Conservation (phyloP, 1,140 invertebrate genomes). For the Aphis craccivora region DNA sequence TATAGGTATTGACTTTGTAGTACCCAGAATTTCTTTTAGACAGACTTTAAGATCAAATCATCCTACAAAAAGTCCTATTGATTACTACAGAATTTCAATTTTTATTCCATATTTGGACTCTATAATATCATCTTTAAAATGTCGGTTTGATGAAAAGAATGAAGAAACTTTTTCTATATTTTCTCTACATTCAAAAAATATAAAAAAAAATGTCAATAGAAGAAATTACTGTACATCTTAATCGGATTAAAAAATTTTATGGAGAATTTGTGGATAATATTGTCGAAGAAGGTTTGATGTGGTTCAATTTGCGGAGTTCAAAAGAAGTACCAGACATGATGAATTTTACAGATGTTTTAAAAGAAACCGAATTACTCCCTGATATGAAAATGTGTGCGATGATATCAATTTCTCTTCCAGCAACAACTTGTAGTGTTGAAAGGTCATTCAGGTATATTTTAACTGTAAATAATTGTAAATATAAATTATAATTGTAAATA, state of each 20-base stretch:
- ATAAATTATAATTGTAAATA: too few relatives aligned
- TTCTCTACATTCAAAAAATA: background rate
- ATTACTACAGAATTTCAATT: background rate
- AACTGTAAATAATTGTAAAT: too few relatives aligned
- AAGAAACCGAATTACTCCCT: conserved; percentile 29
- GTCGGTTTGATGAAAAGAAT: background rate
- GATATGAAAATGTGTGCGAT: background rate
- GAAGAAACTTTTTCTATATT: background rate
- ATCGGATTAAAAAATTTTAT: background rate
- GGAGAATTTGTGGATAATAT: background rate
- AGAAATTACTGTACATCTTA: background rate
- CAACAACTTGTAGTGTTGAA: background rate
- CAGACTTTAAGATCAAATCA: background rate
- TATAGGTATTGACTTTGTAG: background rate
- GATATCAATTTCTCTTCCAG: conserved; percentile 8
- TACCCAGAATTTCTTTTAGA: background rate
- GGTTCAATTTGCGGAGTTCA: background rate
- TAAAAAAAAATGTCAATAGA: background rate
- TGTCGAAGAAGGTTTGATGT: background rate
- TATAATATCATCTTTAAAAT: background rate
- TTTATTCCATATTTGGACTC: background rate
- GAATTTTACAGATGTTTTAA: background rate
- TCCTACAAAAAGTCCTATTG: background rate
- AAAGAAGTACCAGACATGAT: conserved; percentile 12
- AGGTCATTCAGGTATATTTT: background rate